Percentiles rank a stretch among this genome's conserved stretches.
These are phyloP conservation scores for Turritopsis dohrnii DNA, from an alignment of 30 jellyfish, hydroid and myxozoan species.

Conservation along the genomic window DNA sequence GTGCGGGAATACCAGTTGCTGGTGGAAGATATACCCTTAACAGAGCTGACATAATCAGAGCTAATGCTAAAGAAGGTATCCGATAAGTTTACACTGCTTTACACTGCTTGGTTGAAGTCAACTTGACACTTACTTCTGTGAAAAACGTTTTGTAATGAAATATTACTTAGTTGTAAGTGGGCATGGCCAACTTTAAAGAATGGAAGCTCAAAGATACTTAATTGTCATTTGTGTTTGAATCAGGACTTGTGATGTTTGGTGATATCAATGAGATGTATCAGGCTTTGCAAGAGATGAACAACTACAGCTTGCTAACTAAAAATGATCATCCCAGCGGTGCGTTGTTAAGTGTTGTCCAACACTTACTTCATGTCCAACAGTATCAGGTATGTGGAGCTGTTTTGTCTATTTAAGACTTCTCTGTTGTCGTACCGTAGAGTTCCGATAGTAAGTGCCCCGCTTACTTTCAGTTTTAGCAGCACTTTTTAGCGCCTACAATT, in stretches of 20 bases:
- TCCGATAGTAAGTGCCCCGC: too few species aligned
- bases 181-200: too few species aligned
- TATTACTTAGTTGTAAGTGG: too few species aligned
- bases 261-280: conserved; percentile 78
- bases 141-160: too few species aligned
- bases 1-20: not conserved
- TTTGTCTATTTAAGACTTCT: too few species aligned
- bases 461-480: too few species aligned
- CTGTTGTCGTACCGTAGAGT: too few species aligned
- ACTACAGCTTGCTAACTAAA: conserved; percentile 52
- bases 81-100: too few species aligned
- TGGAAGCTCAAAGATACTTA: too few species aligned
- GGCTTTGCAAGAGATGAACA: conserved; percentile 86
- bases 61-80: conserved; percentile 82
- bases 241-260: conserved; percentile 84
- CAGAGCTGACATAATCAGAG: conserved; percentile 86
- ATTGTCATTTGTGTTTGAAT: not conserved
- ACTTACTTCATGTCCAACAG: conserved; percentile 61
- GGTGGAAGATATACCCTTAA: conserved; percentile 27
- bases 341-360: conserved; percentile 72
- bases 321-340: conserved; percentile 87
- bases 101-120: too few species aligned
- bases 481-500: too few species aligned
- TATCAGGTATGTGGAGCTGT: conserved; percentile 50
- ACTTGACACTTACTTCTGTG: too few species aligned